phyloP scores from a whole-genome alignment of 2,888 invertebrate genomes.

The Drosophila subsilvestris region DNA sequence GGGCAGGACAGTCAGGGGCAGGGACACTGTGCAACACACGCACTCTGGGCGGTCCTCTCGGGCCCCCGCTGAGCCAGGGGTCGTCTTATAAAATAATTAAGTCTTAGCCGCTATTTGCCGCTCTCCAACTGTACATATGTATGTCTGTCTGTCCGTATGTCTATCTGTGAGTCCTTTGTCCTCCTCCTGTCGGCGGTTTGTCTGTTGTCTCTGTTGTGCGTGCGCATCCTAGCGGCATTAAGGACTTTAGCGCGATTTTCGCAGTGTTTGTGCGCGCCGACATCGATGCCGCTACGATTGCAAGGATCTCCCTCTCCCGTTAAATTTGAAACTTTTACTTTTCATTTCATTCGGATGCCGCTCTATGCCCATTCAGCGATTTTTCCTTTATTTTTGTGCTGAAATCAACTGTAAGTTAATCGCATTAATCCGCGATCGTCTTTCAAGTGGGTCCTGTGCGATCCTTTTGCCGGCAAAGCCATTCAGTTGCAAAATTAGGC shows the following conservation, averaged over 20 bases:
- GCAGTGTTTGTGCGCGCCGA: slow-evolving; percentile 47
- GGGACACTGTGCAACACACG: slow-evolving; percentile 44
- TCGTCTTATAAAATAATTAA: slow-evolving; percentile 81
- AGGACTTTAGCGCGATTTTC: slow-evolving; percentile 79
- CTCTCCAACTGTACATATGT: slow-evolving; percentile 21
- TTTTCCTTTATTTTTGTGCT: slow-evolving; percentile 45
- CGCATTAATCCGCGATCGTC: slow-evolving; percentile 79
- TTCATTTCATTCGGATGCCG: slow-evolving; percentile 35
- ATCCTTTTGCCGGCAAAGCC: slow-evolving; percentile 51
- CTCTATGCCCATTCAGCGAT: slow-evolving; percentile 34
- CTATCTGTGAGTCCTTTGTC: slow-evolving; percentile 15
- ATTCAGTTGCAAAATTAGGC: slow-evolving; percentile 62
- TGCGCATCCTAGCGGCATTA: slow-evolving; percentile 73
- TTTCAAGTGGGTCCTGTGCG: slow-evolving; percentile 64
- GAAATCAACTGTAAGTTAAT: slow-evolving; percentile 82
- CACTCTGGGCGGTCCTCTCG: slow-evolving; percentile 70
- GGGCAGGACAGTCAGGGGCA: slow-evolving; percentile 20
- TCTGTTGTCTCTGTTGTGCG: slow-evolving; percentile 63
- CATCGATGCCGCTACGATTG: slow-evolving; percentile 14
- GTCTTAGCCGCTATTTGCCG: slow-evolving; percentile 66
- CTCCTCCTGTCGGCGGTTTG: slow-evolving; percentile 57
- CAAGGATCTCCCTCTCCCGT: slow-evolving; percentile 29
- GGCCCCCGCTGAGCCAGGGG: slow-evolving; percentile 58
- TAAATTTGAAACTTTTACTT: slow-evolving; percentile 70
- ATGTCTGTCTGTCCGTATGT: not conserved